Evolutionary conservation across 2,113 vertebrate genomes (phyloP).

Genomic region (Heterotis niloticus): DNA sequence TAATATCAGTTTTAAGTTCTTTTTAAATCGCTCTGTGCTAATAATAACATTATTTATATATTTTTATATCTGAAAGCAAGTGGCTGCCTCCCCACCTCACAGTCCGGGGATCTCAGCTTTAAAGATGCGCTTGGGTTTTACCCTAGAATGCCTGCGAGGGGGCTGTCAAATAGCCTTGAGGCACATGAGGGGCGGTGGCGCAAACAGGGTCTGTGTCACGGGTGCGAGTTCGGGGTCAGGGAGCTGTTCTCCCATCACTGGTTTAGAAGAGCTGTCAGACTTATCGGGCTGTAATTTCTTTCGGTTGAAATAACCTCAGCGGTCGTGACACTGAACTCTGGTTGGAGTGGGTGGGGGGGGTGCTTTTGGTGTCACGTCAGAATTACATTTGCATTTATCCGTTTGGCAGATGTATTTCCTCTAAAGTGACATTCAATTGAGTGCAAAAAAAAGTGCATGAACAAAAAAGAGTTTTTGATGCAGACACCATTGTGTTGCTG

Average conservation of each 20-base stretch:
- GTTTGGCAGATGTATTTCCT: background rate
- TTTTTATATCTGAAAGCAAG: background rate
- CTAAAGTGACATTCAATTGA: background rate
- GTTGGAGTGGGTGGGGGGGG: too few species aligned
- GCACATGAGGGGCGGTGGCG: background rate
- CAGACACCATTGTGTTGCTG: too few species aligned
- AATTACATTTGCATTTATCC: too few species aligned
- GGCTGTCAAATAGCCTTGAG: constrained; percentile 22
- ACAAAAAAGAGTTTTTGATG: too few species aligned
- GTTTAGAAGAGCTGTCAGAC: background rate
- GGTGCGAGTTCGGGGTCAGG: background rate
- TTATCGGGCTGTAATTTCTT: too few species aligned
- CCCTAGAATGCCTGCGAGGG: constrained; percentile 23
- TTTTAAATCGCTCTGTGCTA: too few species aligned
- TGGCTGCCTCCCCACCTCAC: background rate
- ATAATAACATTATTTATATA: too few species aligned
- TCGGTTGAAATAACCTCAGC: background rate
- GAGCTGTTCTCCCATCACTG: background rate
- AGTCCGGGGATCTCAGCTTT: constrained; percentile 21
- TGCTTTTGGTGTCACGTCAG: too few species aligned
- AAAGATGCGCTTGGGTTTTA: constrained; percentile 23
- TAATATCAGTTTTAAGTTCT: too few species aligned
- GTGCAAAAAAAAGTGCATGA: too few species aligned
- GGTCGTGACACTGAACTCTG: too few species aligned
- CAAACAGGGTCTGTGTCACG: background rate